phyloP scores from a whole-genome alignment of 2,113 vertebrate species.

The Grus americana region DNA sequence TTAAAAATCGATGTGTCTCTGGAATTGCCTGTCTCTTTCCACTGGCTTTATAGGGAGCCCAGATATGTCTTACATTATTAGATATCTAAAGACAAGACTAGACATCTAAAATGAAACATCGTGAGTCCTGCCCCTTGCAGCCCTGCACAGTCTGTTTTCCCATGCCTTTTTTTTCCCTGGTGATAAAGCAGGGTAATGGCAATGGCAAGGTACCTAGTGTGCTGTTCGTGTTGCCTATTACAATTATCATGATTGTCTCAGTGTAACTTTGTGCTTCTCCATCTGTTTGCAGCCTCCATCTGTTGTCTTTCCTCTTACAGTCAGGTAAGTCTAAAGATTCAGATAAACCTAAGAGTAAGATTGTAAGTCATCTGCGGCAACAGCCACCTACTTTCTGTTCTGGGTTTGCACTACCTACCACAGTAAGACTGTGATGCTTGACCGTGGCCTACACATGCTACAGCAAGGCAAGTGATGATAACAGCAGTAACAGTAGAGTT shows the following conservation, averaged over 20 bases:
- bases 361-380: not conserved
- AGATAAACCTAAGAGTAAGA: not conserved
- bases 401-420: not conserved
- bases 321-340: slow-evolving; percentile 7
- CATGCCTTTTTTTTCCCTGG: not conserved
- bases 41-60: not conserved
- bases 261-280: slow-evolving; percentile 29
- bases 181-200: not conserved
- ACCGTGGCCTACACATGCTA: not conserved
- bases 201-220: not conserved
- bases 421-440: not conserved
- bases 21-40: not conserved
- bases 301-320: not conserved
- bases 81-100: not conserved
- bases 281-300: slow-evolving; percentile 40
- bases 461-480: not conserved
- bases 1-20: not conserved
- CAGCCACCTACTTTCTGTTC: not conserved
- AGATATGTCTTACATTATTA: not conserved
- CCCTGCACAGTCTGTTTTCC: not conserved
- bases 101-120: not conserved
- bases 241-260: slow-evolving; percentile 15
- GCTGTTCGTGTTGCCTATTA: slow-evolving; percentile 11
- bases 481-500: not conserved
- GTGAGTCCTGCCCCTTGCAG: not conserved